phyloP scores from a whole-genome alignment of 1,140 invertebrate genomes.

The Sycophila sp. region DNA sequence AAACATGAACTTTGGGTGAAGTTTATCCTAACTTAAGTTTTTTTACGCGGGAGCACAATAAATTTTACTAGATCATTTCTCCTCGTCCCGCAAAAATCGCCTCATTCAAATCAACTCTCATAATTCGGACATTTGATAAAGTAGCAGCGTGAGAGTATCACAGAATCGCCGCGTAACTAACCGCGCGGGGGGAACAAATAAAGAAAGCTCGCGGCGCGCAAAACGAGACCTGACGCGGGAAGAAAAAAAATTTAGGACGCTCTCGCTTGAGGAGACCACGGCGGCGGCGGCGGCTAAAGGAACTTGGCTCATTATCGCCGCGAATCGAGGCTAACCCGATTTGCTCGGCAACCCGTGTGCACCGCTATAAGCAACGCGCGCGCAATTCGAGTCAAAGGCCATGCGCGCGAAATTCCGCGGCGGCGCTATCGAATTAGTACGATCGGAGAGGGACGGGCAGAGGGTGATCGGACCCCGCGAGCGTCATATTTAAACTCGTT shows the following conservation, averaged over 20 bases:
- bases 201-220: slow-evolving; percentile 17
- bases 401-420: background rate
- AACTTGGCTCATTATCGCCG: slow-evolving; percentile 26
- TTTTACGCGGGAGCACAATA: no score
- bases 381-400: slow-evolving; percentile 2
- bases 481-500: no score
- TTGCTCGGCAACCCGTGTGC: no score
- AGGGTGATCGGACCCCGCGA: no score
- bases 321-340: slow-evolving; percentile 30
- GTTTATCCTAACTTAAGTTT: no score
- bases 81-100: background rate
- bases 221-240: background rate
- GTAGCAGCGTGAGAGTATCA: background rate
- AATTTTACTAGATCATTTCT: no score
- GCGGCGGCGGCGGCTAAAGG: no score
- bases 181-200: no score
- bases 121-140: no score
- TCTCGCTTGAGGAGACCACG: slow-evolving; percentile 24
- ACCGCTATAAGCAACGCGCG: background rate
- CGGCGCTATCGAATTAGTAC: slow-evolving; percentile 5
- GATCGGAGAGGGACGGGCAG: background rate
- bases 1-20: no score
- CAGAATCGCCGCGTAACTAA: no score
- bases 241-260: slow-evolving; percentile 29
- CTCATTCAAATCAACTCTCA: no score